Percentiles rank a stretch among this genome's conserved stretches.
These are phyloP conservation scores for Cenopis cana DNA, from an alignment of 2,888 invertebrate genomes.

Conservation along the genomic window DNA sequence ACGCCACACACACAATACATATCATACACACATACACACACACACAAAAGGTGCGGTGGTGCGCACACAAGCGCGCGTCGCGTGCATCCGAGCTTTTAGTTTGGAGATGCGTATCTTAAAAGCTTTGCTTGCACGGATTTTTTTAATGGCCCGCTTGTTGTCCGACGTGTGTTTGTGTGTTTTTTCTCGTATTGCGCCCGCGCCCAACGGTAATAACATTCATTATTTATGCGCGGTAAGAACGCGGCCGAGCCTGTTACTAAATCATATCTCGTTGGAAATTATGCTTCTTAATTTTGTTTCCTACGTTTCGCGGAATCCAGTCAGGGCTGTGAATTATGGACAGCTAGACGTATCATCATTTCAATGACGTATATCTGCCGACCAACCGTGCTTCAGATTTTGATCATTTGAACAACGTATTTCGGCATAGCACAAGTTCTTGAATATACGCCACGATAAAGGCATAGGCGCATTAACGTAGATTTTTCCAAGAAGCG, in stretches of 20 bases:
- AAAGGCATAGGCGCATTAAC: conserved; percentile 1
- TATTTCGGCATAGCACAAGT: neutral
- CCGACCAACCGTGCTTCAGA: conserved; percentile 3
- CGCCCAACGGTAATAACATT: conserved; percentile 38
- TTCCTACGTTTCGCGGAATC: conserved; percentile 24
- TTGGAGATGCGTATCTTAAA: conserved; percentile 49
- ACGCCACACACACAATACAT: conserved; percentile 3
- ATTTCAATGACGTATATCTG: neutral
- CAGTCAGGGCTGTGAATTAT: conserved; percentile 4
- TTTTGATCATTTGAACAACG: conserved; percentile 3
- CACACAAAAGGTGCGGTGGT: neutral
- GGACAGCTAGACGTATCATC: neutral
- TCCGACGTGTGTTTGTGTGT: conserved; percentile 41
- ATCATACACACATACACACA: conserved; percentile 17
- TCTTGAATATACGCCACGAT: neutral
- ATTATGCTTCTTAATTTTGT: conserved; percentile 33
- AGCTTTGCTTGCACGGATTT: conserved; percentile 46
- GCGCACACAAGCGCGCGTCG: conserved; percentile 5
- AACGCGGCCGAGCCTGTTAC: conserved; percentile 20
- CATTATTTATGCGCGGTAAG: conserved; percentile 43
- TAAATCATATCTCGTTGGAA: conserved; percentile 42
- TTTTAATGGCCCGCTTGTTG: conserved; percentile 41
- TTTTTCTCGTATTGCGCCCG: conserved; percentile 38
- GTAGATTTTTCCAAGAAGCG: neutral
- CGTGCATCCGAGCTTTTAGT: conserved; percentile 46